Conservation (phyloP, 1,140 invertebrate genomes). For the Samia ricini region DNA sequence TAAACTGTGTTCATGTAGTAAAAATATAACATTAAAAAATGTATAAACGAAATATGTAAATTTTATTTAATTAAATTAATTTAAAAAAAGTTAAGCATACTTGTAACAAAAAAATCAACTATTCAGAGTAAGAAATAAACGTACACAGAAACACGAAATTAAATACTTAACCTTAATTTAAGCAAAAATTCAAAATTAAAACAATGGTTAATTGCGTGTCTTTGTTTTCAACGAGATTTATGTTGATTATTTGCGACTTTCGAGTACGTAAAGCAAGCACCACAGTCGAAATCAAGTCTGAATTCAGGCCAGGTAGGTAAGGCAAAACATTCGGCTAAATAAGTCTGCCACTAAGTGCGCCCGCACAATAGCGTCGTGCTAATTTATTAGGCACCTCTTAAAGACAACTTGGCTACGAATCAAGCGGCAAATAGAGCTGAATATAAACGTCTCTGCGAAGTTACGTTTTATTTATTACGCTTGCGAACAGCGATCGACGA, state of each 20-base stretch:
- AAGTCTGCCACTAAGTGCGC: constrained; percentile 58
- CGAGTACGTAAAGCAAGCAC: neutral
- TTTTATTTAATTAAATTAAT: too few relatives aligned
- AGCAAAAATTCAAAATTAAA: neutral
- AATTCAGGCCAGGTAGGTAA: constrained; percentile 44
- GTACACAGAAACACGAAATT: too few relatives aligned
- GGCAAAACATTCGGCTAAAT: constrained; percentile 53
- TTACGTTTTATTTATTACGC: too few relatives aligned
- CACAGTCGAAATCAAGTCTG: constrained; percentile 24
- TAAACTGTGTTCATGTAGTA: too few relatives aligned
- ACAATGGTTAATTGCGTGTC: neutral
- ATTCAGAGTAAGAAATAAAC: too few relatives aligned
- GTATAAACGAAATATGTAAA: too few relatives aligned
- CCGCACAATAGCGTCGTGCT: constrained; percentile 55
- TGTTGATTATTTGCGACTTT: constrained; percentile 1
- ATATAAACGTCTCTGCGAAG: too few relatives aligned
- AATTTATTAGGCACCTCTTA: constrained; percentile 63
- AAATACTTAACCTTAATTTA: too few relatives aligned
- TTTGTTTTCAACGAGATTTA: neutral
- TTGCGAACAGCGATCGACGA: too few relatives aligned
- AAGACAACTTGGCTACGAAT: constrained; percentile 32
- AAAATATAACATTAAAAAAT: too few relatives aligned
- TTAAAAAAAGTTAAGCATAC: too few relatives aligned
- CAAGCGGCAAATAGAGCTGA: constrained; percentile 4
- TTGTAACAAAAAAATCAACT: too few relatives aligned